These are phyloP conservation scores for Tiliqua scincoides DNA, from an alignment of 2,113 vertebrate genomes.

Conservation along the genomic window DNA sequence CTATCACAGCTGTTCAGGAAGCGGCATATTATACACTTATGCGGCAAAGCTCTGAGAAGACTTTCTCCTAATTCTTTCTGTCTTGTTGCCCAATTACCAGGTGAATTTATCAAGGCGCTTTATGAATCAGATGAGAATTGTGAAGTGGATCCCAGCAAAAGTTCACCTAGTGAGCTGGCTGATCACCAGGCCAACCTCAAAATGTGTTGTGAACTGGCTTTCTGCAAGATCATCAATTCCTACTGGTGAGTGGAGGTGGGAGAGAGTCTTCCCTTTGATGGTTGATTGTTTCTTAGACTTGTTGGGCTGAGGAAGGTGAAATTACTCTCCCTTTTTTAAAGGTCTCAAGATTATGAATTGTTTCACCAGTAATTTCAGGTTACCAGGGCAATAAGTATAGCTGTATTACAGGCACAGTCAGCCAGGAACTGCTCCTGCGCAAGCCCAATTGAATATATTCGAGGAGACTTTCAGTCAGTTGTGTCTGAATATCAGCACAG, in stretches of 20 bases:
- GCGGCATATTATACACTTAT: slow-evolving; percentile 55
- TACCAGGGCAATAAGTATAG: neutral
- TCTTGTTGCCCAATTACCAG: slow-evolving; percentile 70
- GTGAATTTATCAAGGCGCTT: slow-evolving; percentile 95
- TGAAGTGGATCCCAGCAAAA: slow-evolving; percentile 92
- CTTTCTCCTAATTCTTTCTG: slow-evolving; percentile 30
- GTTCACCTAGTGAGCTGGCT: slow-evolving; percentile 81
- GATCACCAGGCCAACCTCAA: slow-evolving; percentile 97
- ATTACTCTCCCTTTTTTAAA: neutral
- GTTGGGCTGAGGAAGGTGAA: rapidly evolving
- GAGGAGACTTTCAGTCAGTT: neutral
- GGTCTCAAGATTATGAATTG: neutral
- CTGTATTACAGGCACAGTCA: neutral
- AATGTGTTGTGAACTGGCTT: slow-evolving; percentile 97
- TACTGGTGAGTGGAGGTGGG: slow-evolving; percentile 84
- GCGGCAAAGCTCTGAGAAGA: slow-evolving; percentile 55
- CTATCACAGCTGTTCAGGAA: slow-evolving; percentile 27
- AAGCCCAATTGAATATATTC: neutral
- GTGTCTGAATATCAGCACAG: neutral
- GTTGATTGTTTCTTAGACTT: neutral
- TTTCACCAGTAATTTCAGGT: neutral
- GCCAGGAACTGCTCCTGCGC: neutral
- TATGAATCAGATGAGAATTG: slow-evolving; percentile 98
- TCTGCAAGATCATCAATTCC: slow-evolving; percentile 99
- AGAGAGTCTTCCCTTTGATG: neutral